These are phyloP conservation scores for Eurystomus glaucurus DNA, from an alignment of 2,797 vertebrate species.

Conservation along the genomic window DNA sequence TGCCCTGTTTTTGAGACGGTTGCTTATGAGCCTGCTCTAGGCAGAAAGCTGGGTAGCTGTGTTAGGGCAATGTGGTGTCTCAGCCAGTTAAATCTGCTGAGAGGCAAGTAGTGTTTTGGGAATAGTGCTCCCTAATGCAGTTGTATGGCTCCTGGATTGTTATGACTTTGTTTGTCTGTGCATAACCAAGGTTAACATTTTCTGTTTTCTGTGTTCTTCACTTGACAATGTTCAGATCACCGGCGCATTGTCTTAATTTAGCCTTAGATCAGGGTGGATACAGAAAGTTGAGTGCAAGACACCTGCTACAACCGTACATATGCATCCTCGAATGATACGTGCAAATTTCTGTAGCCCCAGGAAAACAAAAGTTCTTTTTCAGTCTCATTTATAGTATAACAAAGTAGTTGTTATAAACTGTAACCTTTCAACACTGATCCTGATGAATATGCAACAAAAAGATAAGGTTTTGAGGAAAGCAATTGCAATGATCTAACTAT, in stretches of 20 bases:
- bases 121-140: neutral
- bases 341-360: conserved; percentile 9
- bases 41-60: neutral
- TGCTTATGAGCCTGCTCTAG: neutral
- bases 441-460: conserved; percentile 75
- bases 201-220: neutral
- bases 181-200: neutral
- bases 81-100: neutral
- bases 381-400: conserved; percentile 37
- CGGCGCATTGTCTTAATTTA: neutral
- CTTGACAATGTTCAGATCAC: neutral
- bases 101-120: neutral
- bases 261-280: neutral
- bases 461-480: conserved; percentile 53
- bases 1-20: neutral
- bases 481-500: conserved; percentile 47
- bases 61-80: neutral
- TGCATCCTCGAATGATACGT: neutral
- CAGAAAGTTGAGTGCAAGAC: neutral
- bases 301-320: neutral
- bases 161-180: neutral
- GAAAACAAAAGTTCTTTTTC: conserved; percentile 32
- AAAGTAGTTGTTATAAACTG: conserved; percentile 62
- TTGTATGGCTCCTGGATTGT: neutral
- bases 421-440: conserved; percentile 64